phyloP scores from a whole-genome alignment of 1,140 invertebrate species.

The Musca vetustissima region DNA sequence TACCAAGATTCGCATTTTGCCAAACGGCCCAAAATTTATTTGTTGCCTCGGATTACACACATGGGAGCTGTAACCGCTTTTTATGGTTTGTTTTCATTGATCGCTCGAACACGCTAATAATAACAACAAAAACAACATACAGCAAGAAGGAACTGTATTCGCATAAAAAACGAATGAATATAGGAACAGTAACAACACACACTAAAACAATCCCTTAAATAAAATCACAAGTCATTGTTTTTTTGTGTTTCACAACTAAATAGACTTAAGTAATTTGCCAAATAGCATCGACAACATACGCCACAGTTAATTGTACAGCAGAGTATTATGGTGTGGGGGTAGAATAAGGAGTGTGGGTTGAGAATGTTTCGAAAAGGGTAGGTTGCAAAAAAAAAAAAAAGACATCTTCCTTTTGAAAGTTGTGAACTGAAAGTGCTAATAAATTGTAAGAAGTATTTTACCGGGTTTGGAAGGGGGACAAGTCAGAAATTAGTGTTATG shows the following conservation, averaged over 20 bases:
- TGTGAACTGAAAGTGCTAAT: constrained; percentile 2
- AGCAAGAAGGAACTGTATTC: no score
- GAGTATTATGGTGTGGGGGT: no score
- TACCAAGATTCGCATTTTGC: no score
- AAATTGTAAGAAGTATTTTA: background rate
- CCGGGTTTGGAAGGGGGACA: no score
- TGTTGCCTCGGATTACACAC: constrained; percentile 26
- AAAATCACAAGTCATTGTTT: background rate
- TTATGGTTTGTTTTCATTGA: constrained; percentile 33
- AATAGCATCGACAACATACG: constrained; percentile 4
- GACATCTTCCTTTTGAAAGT: background rate
- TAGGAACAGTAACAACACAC: background rate
- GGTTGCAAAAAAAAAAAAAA: background rate
- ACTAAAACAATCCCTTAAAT: background rate
- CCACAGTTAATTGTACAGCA: background rate
- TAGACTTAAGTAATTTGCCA: constrained; percentile 25
- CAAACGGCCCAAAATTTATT: no score
- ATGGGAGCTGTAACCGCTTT: constrained; percentile 33
- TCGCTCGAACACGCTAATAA: constrained; percentile 13
- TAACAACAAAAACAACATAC: constrained; percentile 11
- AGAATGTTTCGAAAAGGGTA: background rate
- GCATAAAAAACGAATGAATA: no score
- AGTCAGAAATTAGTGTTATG: no score
- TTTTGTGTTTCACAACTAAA: constrained; percentile 5
- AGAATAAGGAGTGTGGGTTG: background rate